Evolutionary conservation across 2,113 vertebrate species (phyloP), one percentile per base, ranked within the genome.

Genomic region (Paramisgurnus dabryanus): DNA sequence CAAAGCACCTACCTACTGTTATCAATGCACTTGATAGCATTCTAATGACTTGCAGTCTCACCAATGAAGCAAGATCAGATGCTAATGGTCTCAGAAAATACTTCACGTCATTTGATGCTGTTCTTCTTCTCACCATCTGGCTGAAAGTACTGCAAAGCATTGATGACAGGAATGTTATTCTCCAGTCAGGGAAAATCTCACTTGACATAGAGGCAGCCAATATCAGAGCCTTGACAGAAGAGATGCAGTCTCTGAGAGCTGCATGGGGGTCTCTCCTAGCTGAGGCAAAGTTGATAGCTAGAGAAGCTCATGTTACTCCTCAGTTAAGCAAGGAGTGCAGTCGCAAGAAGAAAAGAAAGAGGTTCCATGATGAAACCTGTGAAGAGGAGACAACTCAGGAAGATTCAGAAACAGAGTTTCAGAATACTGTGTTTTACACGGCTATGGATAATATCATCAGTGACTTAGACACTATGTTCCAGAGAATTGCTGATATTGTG

Each of bases 221-320:
- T 10, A 47, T 47, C 39, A 53, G 27, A 40, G 49, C 60, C 39
- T 15, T 74, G 47, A 79, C 45, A 10, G 41, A 60, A 66, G 70
- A 83, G 71, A 80, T 83, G 53, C 70, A 41, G 61, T 40, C 47
- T 82, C 67, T 82, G n/a, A 65, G 77, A 72, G 67, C 68, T 67
- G 15, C 17, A 65, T 69, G 72, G 63, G 78, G 71, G 27, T 58
- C 66, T 22, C 66, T 78, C 34, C 80, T 82, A 27, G 49, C 67
- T 66, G 67, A 82, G 45, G 73, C 80, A 34, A 34, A 34, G 27
- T 34, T 34, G 27, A 34, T 34, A 34, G 27, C 27, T 34, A 34
- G 27, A 34, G 27, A 34, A 34, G 27, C 27, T 34, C 27, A 34
- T 34, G 27, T 34, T 34, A 2, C 27, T 34, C 27, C 27, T 34